These are phyloP conservation scores for Carlito syrichta DNA, from an alignment of 2,113 vertebrate genomes.

Conservation along the genomic window DNA sequence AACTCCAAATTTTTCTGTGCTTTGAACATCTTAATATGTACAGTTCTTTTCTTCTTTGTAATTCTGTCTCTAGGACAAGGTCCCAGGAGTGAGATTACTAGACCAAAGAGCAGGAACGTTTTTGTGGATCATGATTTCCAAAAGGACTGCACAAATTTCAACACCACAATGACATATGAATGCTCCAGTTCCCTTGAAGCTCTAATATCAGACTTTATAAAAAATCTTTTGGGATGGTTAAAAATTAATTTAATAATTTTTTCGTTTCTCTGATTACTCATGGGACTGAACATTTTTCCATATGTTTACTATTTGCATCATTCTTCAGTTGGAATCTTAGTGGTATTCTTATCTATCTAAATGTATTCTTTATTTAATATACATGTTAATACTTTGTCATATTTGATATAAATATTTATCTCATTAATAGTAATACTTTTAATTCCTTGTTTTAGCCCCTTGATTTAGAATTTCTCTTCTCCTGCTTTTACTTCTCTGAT, in stretches of 20 bases:
- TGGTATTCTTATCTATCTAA: conserved; percentile 12
- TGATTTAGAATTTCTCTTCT: conserved; percentile 35
- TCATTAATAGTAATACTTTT: conserved; percentile 28
- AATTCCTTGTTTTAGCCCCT: conserved; percentile 11
- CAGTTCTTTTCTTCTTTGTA: neutral
- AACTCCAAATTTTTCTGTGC: neutral
- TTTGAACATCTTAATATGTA: conserved; percentile 26
- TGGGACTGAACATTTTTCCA: conserved; percentile 2
- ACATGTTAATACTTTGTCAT: neutral
- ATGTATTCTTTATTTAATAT: conserved; percentile 10
- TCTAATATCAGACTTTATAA: neutral
- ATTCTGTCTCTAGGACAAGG: conserved; percentile 31
- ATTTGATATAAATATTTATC: conserved; percentile 32
- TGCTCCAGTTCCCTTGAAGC: neutral
- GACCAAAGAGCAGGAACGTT: neutral
- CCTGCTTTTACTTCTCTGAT: neutral
- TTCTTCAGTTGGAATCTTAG: neutral
- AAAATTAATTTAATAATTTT: conserved; percentile 47
- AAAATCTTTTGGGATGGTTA: conserved; percentile 33
- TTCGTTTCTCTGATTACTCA: conserved; percentile 26
- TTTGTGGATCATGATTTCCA: conserved; percentile 40
- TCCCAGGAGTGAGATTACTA: conserved; percentile 22
- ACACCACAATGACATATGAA: neutral
- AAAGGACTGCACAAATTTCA: conserved; percentile 32
- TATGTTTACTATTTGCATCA: conserved; percentile 25